Conservation (phyloP, 2,113 vertebrate species). For the Dipodomys spectabilis region DNA sequence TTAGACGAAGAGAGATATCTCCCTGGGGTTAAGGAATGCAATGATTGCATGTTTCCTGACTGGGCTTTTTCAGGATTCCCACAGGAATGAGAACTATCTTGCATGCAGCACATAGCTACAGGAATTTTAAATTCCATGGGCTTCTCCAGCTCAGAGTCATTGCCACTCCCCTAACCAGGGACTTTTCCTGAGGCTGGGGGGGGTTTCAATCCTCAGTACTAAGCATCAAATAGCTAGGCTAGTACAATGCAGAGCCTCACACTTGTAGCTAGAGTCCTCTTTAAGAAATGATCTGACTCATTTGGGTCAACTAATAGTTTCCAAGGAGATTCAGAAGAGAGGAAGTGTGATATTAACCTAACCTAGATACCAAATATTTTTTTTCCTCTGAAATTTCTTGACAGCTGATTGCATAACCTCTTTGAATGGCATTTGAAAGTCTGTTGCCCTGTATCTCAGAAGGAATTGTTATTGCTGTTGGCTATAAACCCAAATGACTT, state of each 20-base stretch:
- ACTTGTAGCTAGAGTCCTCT: constrained; percentile 61
- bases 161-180: neutral
- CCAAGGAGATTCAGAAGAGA: constrained; percentile 66
- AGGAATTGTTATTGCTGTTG: constrained; percentile 28
- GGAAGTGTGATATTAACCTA: constrained; percentile 80
- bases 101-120: neutral
- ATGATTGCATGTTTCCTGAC: neutral
- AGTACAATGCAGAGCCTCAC: fast-evolving
- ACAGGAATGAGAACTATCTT: neutral
- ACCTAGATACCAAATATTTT: constrained; percentile 80
- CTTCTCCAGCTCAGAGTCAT: neutral
- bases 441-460: neutral
- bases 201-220: neutral
- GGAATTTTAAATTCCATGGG: neutral
- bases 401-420: constrained; percentile 73
- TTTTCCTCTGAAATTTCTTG: constrained; percentile 77
- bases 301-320: constrained; percentile 63
- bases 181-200: neutral
- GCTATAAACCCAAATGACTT: constrained; percentile 26
- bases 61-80: neutral
- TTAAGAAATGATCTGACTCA: constrained; percentile 71
- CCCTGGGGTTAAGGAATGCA: neutral
- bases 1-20: neutral
- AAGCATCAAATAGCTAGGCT: neutral
- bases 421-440: constrained; percentile 59